Conservation (phyloP, 2,113 vertebrate genomes). For the Mustela lutreola region DNA sequence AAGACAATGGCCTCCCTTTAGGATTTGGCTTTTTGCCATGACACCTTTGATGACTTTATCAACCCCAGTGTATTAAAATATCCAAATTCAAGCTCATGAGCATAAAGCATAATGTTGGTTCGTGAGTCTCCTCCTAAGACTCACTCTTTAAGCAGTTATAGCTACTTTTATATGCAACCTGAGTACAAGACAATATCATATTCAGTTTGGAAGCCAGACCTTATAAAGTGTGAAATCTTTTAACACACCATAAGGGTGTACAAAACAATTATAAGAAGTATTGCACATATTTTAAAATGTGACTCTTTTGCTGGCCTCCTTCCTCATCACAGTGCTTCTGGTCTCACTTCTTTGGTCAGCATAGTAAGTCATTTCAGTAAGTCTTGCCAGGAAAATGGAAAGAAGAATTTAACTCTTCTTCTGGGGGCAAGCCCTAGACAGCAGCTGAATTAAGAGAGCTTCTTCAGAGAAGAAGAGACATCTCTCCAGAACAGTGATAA, state of each 20-base stretch:
- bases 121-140: neutral
- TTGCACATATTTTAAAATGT: slow-evolving; percentile 49
- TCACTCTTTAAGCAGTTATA: slow-evolving; percentile 22
- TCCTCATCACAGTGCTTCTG: slow-evolving; percentile 18
- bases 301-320: slow-evolving; percentile 3
- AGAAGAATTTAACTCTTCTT: neutral
- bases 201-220: slow-evolving; percentile 63
- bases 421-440: neutral
- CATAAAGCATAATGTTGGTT: neutral
- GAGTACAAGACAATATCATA: slow-evolving; percentile 53
- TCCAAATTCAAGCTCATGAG: slow-evolving; percentile 37
- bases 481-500: neutral
- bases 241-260: slow-evolving; percentile 34
- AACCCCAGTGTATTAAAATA: slow-evolving; percentile 53
- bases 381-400: slow-evolving; percentile 9
- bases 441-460: neutral
- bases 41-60: slow-evolving; percentile 58
- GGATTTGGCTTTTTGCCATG: slow-evolving; percentile 45
- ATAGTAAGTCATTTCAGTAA: neutral
- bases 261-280: slow-evolving; percentile 59
- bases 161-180: slow-evolving; percentile 58
- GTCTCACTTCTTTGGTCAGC: slow-evolving; percentile 16
- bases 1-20: slow-evolving; percentile 49
- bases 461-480: neutral
- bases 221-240: slow-evolving; percentile 72